Percentiles rank a stretch among this genome's conserved stretches.
phyloP scores from a whole-genome alignment of 1,140 invertebrate genomes.

The Bursaphelenchus mucronatus region DNA sequence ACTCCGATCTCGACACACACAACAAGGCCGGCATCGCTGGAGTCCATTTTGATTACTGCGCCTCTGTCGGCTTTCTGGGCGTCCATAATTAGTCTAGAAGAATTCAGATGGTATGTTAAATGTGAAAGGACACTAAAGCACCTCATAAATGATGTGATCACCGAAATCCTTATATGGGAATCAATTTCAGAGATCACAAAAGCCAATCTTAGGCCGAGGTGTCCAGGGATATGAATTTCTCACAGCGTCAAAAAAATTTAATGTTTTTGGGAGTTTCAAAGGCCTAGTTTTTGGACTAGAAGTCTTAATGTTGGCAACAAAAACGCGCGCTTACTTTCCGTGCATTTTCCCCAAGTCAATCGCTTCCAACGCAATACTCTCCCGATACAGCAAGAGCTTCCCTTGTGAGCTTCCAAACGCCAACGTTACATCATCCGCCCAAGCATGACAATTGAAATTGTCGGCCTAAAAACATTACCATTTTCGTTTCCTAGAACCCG shows the following conservation, averaged over 20 bases:
- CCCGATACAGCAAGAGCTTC: conserved; percentile 22
- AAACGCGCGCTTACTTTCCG: conserved; percentile 15
- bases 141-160: no score
- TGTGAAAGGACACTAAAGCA: no score
- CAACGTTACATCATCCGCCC: conserved; percentile 36
- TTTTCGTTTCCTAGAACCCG: conserved; percentile 1
- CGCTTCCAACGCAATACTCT: conserved; percentile 30
- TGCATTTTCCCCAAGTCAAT: conserved; percentile 31
- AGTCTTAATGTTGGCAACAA: neutral
- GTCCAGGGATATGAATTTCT: neutral
- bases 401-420: conserved; percentile 34
- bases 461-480: conserved; percentile 22
- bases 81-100: neutral
- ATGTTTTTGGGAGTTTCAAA: neutral
- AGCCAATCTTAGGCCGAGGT: no score
- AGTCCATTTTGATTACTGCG: conserved; percentile 23
- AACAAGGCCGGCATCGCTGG: conserved; percentile 23
- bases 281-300: neutral
- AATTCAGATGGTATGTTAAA: neutral
- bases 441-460: conserved; percentile 31
- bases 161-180: no score
- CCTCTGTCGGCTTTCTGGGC: conserved; percentile 25
- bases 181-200: no score
- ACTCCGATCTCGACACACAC: conserved; percentile 35
- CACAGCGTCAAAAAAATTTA: neutral